Evolutionary conservation across 2,797 vertebrate genomes (phyloP).

Genomic region (Alectoris magna): DNA sequence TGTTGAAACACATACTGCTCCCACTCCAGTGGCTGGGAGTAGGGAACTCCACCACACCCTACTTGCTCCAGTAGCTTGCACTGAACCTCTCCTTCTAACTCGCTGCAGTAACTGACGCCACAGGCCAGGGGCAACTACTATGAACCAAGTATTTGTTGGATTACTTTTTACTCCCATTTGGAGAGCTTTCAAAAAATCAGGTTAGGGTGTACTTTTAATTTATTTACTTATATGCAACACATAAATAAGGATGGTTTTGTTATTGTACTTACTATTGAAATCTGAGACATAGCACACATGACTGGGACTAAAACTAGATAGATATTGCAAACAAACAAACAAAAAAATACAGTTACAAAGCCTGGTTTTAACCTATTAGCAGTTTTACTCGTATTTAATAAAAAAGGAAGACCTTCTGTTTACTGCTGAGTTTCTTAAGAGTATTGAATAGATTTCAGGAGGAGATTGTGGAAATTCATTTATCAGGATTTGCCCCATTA

Average conservation of each 20-base stretch:
- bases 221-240: neutral
- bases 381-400: neutral
- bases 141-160: neutral
- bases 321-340: neutral
- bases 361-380: neutral
- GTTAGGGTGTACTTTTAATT: neutral
- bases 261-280: neutral
- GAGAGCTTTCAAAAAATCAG: neutral
- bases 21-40: neutral
- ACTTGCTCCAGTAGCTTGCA: neutral
- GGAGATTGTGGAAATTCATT: neutral
- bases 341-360: neutral
- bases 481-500: neutral
- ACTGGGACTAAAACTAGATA: neutral
- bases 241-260: neutral
- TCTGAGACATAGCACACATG: neutral
- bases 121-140: neutral
- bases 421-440: neutral
- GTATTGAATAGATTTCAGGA: neutral
- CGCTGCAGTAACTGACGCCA: neutral
- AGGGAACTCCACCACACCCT: neutral
- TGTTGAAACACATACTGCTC: neutral
- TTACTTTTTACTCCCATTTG: neutral
- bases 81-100: neutral
- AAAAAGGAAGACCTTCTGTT: neutral